Evolutionary conservation across 2,797 vertebrate genomes (phyloP).

Genomic region (Coccyzus lansbergi): DNA sequence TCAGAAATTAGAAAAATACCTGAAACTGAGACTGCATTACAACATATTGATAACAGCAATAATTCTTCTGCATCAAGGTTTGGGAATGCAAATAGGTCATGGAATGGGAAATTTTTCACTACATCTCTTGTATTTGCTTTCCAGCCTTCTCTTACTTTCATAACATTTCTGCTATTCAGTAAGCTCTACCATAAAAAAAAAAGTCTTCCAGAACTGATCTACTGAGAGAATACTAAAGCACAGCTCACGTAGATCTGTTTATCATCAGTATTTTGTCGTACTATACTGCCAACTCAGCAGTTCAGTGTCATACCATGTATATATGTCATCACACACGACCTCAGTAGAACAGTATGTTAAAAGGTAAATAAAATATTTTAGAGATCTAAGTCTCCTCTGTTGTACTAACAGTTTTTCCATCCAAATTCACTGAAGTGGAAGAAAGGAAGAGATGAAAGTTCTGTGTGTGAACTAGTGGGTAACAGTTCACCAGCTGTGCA

Average conservation of each 20-base stretch:
- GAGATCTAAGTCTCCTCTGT: neutral
- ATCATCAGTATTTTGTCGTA: neutral
- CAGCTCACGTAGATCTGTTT: neutral
- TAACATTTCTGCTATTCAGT: neutral
- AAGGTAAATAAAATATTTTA: constrained; percentile 8
- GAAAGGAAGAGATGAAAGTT: neutral
- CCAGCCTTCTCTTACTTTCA: neutral
- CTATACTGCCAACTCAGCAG: neutral
- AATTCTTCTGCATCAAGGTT: neutral
- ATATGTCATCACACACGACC: neutral
- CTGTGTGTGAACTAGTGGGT: constrained; percentile 16
- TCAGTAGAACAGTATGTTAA: neutral
- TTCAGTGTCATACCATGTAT: neutral
- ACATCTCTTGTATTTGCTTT: neutral
- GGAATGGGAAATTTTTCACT: neutral
- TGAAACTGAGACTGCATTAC: neutral
- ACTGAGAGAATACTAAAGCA: neutral
- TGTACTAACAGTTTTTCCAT: neutral
- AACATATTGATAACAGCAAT: neutral
- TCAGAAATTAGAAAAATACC: neutral
- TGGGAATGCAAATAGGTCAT: neutral
- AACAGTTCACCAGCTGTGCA: constrained; percentile 14
- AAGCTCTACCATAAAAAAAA: neutral
- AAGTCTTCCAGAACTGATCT: neutral
- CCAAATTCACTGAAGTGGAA: neutral